Evolutionary conservation across 2,113 vertebrate species (phyloP).

Genomic region (Bambusicola thoracicus): DNA sequence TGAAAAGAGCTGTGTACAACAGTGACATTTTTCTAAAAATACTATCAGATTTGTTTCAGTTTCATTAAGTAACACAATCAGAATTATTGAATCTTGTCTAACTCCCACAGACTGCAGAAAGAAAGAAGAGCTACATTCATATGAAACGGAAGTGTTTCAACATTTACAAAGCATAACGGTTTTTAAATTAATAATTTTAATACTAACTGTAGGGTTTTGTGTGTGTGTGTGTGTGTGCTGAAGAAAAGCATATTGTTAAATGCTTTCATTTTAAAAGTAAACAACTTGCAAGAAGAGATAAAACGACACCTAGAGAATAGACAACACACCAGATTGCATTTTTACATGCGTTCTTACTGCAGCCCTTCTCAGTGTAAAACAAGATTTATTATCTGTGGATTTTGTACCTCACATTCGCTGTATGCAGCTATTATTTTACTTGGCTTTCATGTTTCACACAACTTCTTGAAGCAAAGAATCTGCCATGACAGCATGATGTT

Average conservation of each 20-base stretch:
- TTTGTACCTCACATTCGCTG: not conserved
- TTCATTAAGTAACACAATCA: not conserved
- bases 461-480: conserved; percentile 49
- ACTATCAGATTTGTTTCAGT: not conserved
- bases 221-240: not conserved
- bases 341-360: not conserved
- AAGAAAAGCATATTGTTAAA: not conserved
- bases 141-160: not conserved
- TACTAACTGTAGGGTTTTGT: not conserved
- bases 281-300: not conserved
- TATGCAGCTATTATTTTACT: conserved; percentile 40
- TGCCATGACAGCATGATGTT: conserved; percentile 30
- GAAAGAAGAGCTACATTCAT: not conserved
- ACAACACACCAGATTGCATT: not conserved
- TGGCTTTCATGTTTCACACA: conserved; percentile 47
- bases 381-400: not conserved
- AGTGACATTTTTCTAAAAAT: not conserved
- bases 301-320: conserved; percentile 10
- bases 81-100: not conserved
- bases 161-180: not conserved
- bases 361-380: not conserved
- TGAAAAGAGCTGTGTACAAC: not conserved
- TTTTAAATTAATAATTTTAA: conserved; percentile 11
- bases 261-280: not conserved
- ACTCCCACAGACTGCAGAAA: not conserved